phyloP scores from a whole-genome alignment of 2,797 vertebrate species.

The Botia almorhae region DNA sequence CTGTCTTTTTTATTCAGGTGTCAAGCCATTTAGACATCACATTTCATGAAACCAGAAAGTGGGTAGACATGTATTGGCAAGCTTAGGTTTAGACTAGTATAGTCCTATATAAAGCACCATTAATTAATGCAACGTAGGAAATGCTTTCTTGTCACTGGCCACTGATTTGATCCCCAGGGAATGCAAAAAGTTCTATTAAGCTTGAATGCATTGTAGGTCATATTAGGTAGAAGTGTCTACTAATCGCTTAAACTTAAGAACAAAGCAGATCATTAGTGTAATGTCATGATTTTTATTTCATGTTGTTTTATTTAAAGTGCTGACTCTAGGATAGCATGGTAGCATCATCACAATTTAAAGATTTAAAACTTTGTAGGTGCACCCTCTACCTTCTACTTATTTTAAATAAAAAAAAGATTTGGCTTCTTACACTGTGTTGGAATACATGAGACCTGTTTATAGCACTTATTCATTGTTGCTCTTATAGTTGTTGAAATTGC shows the following conservation, averaged over 20 bases:
- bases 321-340: neutral
- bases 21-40: neutral
- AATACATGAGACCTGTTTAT: too few species aligned
- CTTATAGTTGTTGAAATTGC: too few species aligned
- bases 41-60: neutral
- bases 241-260: neutral
- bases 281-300: neutral
- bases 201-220: constrained; percentile 2
- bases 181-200: neutral
- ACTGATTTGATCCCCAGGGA: constrained; percentile 68
- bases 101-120: neutral
- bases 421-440: too few species aligned
- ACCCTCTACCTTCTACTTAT: too few species aligned
- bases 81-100: constrained; percentile 6
- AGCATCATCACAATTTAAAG: neutral
- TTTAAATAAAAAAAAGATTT: too few species aligned
- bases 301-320: neutral
- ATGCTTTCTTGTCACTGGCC: constrained; percentile 46
- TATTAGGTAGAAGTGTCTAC: neutral
- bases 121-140: neutral
- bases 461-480: too few species aligned
- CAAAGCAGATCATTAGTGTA: neutral
- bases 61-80: neutral
- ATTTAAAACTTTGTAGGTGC: neutral
- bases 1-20: neutral